A percentile compares a stretch with the other conserved stretches of the same genome.
Conservation (phyloP, 2,113 vertebrate genomes). For the Gopherus flavomarginatus region DNA sequence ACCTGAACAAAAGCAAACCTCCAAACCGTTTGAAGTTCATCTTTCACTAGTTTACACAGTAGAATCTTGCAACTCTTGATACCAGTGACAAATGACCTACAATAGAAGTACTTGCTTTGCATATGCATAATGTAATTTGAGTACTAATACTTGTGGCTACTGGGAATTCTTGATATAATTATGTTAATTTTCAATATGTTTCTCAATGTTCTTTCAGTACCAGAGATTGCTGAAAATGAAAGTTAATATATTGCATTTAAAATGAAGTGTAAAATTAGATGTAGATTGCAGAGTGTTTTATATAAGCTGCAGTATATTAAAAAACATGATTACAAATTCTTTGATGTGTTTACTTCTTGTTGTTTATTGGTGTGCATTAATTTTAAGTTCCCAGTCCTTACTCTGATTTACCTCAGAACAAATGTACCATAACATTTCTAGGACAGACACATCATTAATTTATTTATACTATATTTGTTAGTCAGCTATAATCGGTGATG, state of each 20-base stretch:
- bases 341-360: constrained; percentile 11
- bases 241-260: constrained; percentile 52
- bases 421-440: background rate
- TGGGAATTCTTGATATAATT: constrained; percentile 66
- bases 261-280: constrained; percentile 33
- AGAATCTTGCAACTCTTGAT: constrained; percentile 24
- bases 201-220: constrained; percentile 36
- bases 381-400: background rate
- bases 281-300: background rate
- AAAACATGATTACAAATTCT: constrained; percentile 16
- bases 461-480: background rate
- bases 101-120: constrained; percentile 61
- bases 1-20: constrained; percentile 19
- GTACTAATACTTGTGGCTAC: constrained; percentile 55
- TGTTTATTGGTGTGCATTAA: background rate
- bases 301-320: background rate
- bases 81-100: constrained; percentile 60
- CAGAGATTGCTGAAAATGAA: constrained; percentile 51
- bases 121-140: constrained; percentile 68
- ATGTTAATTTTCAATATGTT: constrained; percentile 74
- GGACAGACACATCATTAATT: background rate
- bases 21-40: background rate
- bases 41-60: background rate
- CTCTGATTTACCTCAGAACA: constrained; percentile 14
- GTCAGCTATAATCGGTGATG: background rate